These are phyloP conservation scores for Neoseiulus cucumeris DNA, from an alignment of 1,140 invertebrate genomes.

Conservation along the genomic window DNA sequence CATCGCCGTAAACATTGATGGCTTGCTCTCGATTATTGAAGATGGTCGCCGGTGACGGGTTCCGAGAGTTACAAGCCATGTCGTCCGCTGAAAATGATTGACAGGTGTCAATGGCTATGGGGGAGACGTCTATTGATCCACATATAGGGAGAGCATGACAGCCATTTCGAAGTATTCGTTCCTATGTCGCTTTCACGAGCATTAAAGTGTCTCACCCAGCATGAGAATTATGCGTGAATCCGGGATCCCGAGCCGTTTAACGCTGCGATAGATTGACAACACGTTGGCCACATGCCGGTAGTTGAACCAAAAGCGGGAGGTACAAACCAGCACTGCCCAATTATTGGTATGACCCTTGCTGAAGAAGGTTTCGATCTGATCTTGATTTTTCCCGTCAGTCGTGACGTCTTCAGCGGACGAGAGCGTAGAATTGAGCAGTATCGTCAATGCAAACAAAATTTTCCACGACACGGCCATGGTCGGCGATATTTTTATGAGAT, in stretches of 20 bases:
- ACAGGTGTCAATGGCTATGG: no score
- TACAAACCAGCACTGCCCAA: conserved; percentile 96
- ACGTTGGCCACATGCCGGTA: conserved; percentile 98
- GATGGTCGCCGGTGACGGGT: conserved; percentile 89
- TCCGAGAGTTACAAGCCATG: conserved; percentile 96
- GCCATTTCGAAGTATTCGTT: no score
- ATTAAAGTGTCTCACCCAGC: neutral
- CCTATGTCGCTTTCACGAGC: no score
- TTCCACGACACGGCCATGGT: neutral
- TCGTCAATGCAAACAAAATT: neutral
- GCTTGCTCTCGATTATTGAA: conserved; percentile 95
- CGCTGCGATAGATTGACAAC: conserved; percentile 88
- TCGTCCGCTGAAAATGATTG: conserved; percentile 68
- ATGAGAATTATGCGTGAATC: conserved; percentile 33
- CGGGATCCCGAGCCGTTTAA: conserved; percentile 89
- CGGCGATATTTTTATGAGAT: neutral
- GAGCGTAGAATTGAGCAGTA: neutral
- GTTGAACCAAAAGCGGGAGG: conserved; percentile 98
- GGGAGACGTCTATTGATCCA: no score
- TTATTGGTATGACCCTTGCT: conserved; percentile 68
- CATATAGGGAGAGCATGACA: no score
- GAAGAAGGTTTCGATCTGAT: conserved; percentile 6
- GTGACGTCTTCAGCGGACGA: neutral
- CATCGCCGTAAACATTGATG: conserved; percentile 96
- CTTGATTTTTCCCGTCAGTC: neutral